Evolutionary conservation across 2,888 invertebrate genomes (phyloP), one percentile per base, ranked within the genome.

Genomic region (Microplitis deprimator): DNA sequence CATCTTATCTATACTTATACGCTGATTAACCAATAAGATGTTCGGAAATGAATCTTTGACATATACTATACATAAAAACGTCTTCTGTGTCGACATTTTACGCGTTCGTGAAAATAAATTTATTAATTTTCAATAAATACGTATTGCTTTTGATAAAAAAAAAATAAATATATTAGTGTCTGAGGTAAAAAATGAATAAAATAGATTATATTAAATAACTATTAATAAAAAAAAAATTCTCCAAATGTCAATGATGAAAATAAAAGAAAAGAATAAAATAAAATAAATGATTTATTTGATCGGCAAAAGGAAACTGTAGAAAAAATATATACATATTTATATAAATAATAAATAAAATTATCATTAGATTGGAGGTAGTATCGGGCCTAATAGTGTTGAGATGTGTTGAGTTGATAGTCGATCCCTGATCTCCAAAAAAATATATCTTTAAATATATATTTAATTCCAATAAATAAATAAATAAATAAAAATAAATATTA

Each of bases 351-450:
- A 72, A 10, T 83, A 79, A 84, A 87, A 82, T 85, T 79, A 83
- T 82, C 80, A 83, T 83, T 85, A 81, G 84, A 86, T 86, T 81
- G 17, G 84, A 85, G 88, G 89, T 89, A 89, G 89, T 89, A 84
- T 87, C 86, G 85, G 89, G 89, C 89, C 89, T 89, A 89, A 89
- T 76, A 85, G 86, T 85, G 85, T 84, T 82, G 83, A 82, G 84
- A 68, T 77, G 41, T 60, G 29, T 29, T 60, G 41, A 61, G 41
- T 39, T 74, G 68, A 77, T 73, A 68, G 73, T 75, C 73, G 29
- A 29, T 50, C 50, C 50, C 50, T 50, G 50, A 50, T 50, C 50
- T 50, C 50, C 50, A 13, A 50, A 50, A 50, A 13, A 50, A 70
- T 39, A 41, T 62, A 62, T 62, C 40, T 72, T 72, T 29, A n/a